phyloP scores from a whole-genome alignment of 2,797 vertebrate species.

The Coreius guichenoti region DNA sequence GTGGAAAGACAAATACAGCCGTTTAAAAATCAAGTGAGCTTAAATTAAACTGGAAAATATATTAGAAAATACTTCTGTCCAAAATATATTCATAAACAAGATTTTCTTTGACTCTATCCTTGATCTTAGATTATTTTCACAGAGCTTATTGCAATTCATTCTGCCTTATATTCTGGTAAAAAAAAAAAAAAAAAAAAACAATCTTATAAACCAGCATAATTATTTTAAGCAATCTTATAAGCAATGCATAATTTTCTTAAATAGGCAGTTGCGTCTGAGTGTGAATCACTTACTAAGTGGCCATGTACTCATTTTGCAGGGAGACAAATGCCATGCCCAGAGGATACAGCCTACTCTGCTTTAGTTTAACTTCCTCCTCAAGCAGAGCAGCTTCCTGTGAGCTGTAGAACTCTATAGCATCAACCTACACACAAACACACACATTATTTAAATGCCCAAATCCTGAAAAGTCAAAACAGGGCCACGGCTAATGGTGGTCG shows the following conservation, averaged over 20 bases:
- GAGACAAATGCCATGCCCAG: slow-evolving; percentile 95
- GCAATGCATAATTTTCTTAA: not conserved
- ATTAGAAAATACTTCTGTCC: not conserved
- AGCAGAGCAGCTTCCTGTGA: slow-evolving; percentile 76
- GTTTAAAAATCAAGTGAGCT: not conserved
- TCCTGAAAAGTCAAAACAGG: not conserved
- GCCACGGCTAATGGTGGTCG: not conserved
- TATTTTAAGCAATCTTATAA: too few species aligned
- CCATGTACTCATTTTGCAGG: slow-evolving; percentile 89
- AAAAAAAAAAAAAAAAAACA: not conserved
- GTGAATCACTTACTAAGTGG: slow-evolving; percentile 84
- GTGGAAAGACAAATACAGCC: not conserved
- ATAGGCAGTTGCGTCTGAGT: not conserved
- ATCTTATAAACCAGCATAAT: not conserved
- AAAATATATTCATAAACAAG: not conserved
- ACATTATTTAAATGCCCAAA: not conserved
- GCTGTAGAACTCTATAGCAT: slow-evolving; percentile 89
- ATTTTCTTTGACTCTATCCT: not conserved
- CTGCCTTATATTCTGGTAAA: not conserved
- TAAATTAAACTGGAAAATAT: not conserved
- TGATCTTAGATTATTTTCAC: not conserved
- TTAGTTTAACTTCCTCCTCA: slow-evolving; percentile 76
- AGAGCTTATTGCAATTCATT: not conserved
- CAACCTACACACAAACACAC: slow-evolving; percentile 78
- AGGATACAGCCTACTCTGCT: slow-evolving; percentile 72